Base-by-base conservation (phyloP, 1,140 invertebrate species). In the Rhopalosiphum maidis region DNA sequence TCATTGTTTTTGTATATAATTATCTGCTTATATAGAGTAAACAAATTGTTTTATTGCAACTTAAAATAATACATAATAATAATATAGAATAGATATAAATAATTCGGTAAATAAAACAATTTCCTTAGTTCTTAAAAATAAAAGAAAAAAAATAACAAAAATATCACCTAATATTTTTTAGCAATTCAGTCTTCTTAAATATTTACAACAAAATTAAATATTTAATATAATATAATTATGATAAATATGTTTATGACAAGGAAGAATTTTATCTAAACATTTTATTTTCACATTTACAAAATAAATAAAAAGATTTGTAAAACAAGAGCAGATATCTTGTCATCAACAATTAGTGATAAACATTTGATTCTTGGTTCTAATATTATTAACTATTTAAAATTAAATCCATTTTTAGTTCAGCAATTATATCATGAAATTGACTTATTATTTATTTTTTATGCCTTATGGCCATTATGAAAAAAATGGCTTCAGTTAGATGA, bases 91-190 rank as follows among this genome's bases (percentile, higher is more conserved):
- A 83, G n/a, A 85, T 93, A 93, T 83, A 93, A 93, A 93, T 93
- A 93, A 93, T 93, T 93, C 91, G 91, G 91, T 85, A 93, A 93
- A 93, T 93, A 93, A 93, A 93, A 93, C 77, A 83, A 85, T 93
- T 93, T 54, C 46, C 91, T 93, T 92, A 92, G 30, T 93, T 85
- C 25, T 85, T 51, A 37, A 60, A 91, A 83, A 23, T n/a, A 92
- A 93, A 93, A 51, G 55, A 83, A 93, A 93, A 60, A 91, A 93
- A 93, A 85, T 85, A 93, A 54, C 68, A 92, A 93, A 93, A 93
- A 93, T 93, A 93, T 93, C 91, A 93, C 91, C 48, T 90, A 90
- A 43, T 93, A 51, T 93, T 85, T 93, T 85, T 93, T 93, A 85
- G n/a, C 30, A 5, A 82, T 93, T 93, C 91, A 93, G 91, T 93